phyloP scores from a whole-genome alignment of 1,140 invertebrate genomes.

The Cylas formicarius region DNA sequence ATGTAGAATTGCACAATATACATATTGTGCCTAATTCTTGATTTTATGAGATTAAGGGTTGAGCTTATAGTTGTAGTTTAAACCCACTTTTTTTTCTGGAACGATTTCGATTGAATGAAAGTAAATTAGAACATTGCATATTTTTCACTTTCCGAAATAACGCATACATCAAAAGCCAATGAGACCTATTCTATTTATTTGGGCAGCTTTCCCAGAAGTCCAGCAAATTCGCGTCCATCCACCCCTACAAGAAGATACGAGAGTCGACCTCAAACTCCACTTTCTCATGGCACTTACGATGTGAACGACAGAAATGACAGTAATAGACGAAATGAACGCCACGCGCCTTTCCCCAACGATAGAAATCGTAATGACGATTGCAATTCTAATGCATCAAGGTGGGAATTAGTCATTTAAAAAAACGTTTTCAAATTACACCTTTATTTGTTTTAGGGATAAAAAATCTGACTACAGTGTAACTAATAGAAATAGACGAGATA shows the following conservation, averaged over 20 bases:
- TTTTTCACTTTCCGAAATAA: no score
- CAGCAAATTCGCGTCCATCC: constrained; percentile 42
- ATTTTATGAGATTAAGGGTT: no score
- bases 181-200: constrained; percentile 6
- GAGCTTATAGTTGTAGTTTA: no score
- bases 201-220: constrained; percentile 22
- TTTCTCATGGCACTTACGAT: constrained; percentile 8
- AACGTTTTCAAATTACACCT: neutral
- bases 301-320: no score
- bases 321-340: constrained; percentile 1
- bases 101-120: no score
- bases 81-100: no score
- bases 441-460: constrained; percentile 1
- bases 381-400: no score
- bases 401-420: no score
- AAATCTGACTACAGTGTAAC: neutral
- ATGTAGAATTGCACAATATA: no score
- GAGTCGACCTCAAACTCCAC: constrained; percentile 23
- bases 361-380: neutral
- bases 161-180: neutral
- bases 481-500: constrained; percentile 13
- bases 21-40: no score
- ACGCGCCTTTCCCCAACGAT: neutral
- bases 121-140: no score
- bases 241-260: constrained; percentile 41